A percentile compares a stretch with the other conserved stretches of the same genome.
Conservation (phyloP, 2,797 vertebrate genomes). For the Ceryle rudis region DNA sequence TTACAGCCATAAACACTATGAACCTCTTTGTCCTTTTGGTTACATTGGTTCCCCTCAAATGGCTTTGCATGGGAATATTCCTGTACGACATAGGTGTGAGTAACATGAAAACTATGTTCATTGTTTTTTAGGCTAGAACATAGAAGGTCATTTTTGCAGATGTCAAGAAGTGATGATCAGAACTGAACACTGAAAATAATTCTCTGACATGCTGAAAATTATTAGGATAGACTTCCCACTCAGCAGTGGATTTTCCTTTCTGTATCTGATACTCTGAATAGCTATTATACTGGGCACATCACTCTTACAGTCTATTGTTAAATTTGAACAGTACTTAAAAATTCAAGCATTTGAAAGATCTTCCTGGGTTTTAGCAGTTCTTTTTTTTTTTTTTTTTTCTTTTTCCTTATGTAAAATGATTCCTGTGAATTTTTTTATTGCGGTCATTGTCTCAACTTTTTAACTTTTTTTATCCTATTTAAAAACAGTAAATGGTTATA, state of each 20-base stretch:
- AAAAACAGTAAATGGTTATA: not conserved
- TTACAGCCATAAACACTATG: not conserved
- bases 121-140: not conserved
- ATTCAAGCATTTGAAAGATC: slow-evolving; percentile 29
- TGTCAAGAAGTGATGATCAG: not conserved
- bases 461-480: not conserved
- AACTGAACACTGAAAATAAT: not conserved
- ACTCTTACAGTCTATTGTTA: slow-evolving; percentile 42
- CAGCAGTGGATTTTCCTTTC: not conserved
- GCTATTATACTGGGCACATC: not conserved
- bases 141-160: not conserved
- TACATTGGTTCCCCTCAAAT: not conserved
- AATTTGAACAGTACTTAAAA: slow-evolving; percentile 22
- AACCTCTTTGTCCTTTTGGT: not conserved
- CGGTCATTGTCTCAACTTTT: not conserved
- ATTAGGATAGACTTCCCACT: not conserved
- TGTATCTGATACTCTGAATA: not conserved
- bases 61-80: not conserved
- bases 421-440: not conserved
- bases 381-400: not conserved
- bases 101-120: not conserved
- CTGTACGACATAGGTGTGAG: not conserved
- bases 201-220: not conserved
- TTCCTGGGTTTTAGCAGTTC: slow-evolving; percentile 42
- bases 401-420: slow-evolving; percentile 17